Evolutionary conservation across 1,140 invertebrate genomes (phyloP), one percentile per base, ranked within the genome.

Genomic region (Dendrolimus punctatus): DNA sequence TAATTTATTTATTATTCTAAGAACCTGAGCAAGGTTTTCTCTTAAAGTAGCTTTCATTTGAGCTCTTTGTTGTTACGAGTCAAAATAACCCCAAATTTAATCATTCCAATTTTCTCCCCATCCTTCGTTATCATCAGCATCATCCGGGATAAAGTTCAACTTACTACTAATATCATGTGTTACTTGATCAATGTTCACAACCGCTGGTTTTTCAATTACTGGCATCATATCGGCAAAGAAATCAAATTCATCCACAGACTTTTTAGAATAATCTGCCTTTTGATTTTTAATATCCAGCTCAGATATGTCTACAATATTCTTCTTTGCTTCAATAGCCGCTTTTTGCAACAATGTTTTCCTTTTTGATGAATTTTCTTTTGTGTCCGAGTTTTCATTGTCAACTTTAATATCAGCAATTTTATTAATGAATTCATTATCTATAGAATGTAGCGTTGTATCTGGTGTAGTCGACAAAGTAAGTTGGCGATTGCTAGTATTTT

Each of bases 151-250:
- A 74, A 88, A 87, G 51, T 76, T 80, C 46, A 87, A 73, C 64
- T 88, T 88, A 52, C 76, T 81, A 61, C 73, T 79, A 5, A 82
- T 58, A 39, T 72, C 62, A 51, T 71, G 50, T 23, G 53, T 44
- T 46, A 57, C 58, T 6, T 70, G 57, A 5, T 68, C 66, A 39
- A 90, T 62, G 45, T 82, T 85, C 0, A 87, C 55, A 37, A 90
- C 72, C 43, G 88, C 88, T 6, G 91, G 88, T 62, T 90, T 91
- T 47, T 93, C 89, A 64, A 95, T 95, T 5, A 94, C 89, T 5
- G 94, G 94, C 63, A 92, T 92, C 94, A 95, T 95, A 70, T 95
- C 94, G 50, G 91, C 92, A 66, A 95, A 95, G 62, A 94, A 95
- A 70, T 95, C 92, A 65, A 93, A 87, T 55, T 93, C 91, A 53